Evolutionary conservation across 2,113 vertebrate species (phyloP).

Genomic region (Chiloscyllium plagiosum): DNA sequence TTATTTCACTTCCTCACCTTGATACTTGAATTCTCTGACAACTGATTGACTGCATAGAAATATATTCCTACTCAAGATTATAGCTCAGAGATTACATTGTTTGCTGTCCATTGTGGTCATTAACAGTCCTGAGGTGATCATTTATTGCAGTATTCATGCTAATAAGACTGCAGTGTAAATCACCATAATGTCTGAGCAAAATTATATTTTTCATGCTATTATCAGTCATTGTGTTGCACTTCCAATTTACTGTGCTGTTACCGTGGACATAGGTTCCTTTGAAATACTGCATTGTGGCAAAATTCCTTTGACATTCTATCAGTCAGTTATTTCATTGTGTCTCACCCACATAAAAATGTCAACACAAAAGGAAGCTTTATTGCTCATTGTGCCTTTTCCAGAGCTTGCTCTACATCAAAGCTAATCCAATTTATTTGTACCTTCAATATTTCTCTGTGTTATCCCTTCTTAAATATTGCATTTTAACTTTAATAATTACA

Average conservation of each 20-base stretch:
- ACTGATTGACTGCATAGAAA: neutral
- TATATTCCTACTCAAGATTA: neutral
- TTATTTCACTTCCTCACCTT: neutral
- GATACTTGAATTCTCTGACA: neutral
- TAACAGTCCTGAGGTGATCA: neutral
- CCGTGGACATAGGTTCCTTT: neutral
- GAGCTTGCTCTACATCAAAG: neutral
- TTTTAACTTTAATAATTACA: neutral
- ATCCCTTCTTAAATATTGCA: neutral
- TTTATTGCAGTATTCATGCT: neutral
- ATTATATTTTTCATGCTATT: neutral
- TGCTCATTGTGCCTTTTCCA: neutral
- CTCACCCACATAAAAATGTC: slow-evolving; percentile 5
- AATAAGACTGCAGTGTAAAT: neutral
- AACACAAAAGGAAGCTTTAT: neutral
- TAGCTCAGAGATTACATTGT: neutral
- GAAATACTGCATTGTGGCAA: neutral
- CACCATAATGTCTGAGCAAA: neutral
- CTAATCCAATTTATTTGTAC: neutral
- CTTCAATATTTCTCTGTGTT: neutral
- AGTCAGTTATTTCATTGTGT: neutral
- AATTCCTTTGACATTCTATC: slow-evolving; percentile 5
- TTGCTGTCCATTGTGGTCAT: neutral
- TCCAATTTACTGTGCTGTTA: neutral
- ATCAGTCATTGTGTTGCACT: neutral